Percentiles rank a stretch among this genome's conserved stretches.
These are phyloP conservation scores for Campoletis sonorensis DNA, from an alignment of 1,140 invertebrate genomes.

Conservation along the genomic window DNA sequence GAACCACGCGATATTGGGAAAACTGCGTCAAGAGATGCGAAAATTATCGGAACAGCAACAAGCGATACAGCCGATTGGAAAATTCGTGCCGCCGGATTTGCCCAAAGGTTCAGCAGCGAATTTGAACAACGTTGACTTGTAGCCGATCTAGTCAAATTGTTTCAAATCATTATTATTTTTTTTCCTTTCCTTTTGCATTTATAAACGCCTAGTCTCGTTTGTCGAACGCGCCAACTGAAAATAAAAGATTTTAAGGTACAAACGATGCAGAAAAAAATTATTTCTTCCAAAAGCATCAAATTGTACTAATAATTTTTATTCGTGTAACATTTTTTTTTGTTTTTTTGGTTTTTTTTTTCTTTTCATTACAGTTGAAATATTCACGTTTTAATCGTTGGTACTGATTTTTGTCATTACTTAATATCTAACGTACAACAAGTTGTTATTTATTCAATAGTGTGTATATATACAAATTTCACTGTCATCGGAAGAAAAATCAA, in stretches of 20 bases:
- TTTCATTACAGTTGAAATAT: conserved; percentile 37
- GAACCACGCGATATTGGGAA: conserved; percentile 95
- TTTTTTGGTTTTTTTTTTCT: no score
- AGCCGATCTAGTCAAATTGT: conserved; percentile 53
- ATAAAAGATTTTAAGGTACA: background rate
- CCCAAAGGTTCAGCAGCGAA: conserved; percentile 84
- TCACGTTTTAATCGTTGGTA: conserved; percentile 35
- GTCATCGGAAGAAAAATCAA: conserved; percentile 12
- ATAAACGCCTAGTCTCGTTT: background rate
- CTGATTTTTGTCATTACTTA: conserved; percentile 14
- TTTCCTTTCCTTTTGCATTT: conserved; percentile 9
- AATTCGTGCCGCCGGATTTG: conserved; percentile 82
- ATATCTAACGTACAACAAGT: conserved; percentile 39
- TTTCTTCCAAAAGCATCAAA: background rate
- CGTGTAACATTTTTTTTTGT: conserved; percentile 42
- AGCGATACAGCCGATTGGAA: conserved; percentile 85
- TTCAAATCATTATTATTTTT: conserved; percentile 15
- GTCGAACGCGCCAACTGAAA: background rate
- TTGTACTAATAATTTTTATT: conserved; percentile 32
- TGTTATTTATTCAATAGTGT: conserved; percentile 32
- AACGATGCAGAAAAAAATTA: background rate
- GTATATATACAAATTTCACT: conserved; percentile 42
- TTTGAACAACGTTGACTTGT: conserved; percentile 85
- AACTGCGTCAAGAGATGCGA: conserved; percentile 91
- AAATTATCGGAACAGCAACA: conserved; percentile 84